Conservation (phyloP, 2,797 vertebrate species). For the Falco peregrinus region DNA sequence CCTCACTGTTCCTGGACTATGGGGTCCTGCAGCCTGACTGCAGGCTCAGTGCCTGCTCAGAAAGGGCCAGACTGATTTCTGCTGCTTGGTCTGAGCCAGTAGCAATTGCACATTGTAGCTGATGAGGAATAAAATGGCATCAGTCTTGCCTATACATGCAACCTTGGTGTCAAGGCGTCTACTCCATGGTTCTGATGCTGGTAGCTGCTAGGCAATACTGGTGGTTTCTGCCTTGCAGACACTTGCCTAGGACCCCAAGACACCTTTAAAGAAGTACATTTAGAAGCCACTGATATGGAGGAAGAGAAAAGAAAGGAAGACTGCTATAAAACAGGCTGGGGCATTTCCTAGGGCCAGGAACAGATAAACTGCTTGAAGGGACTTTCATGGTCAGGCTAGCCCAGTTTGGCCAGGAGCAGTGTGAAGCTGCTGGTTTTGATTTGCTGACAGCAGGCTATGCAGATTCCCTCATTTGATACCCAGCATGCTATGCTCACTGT, state of each 20-base stretch:
- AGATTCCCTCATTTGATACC: not conserved
- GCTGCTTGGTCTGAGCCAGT: not conserved
- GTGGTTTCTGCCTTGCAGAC: not conserved
- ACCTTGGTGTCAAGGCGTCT: not conserved
- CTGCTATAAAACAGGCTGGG: not conserved
- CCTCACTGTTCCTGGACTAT: not conserved
- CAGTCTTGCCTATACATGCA: not conserved
- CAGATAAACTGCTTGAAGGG: not conserved
- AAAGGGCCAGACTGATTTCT: not conserved
- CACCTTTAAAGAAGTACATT: not conserved
- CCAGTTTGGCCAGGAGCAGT: not conserved
- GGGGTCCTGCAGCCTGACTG: not conserved
- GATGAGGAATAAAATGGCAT: not conserved
- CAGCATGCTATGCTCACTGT: not conserved
- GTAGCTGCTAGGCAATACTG: not conserved
- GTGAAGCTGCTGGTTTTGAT: not conserved
- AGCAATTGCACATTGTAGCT: rapidly evolving
- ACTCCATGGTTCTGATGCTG: not conserved
- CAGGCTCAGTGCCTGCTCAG: not conserved
- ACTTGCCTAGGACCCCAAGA: not conserved
- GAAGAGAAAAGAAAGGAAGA: no score
- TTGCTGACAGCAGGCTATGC: not conserved
- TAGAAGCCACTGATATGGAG: not conserved
- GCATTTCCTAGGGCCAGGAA: not conserved
- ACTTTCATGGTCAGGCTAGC: not conserved